Evolutionary conservation across 2,113 vertebrate genomes (phyloP).

Genomic region (Aspidoscelis tigris): DNA sequence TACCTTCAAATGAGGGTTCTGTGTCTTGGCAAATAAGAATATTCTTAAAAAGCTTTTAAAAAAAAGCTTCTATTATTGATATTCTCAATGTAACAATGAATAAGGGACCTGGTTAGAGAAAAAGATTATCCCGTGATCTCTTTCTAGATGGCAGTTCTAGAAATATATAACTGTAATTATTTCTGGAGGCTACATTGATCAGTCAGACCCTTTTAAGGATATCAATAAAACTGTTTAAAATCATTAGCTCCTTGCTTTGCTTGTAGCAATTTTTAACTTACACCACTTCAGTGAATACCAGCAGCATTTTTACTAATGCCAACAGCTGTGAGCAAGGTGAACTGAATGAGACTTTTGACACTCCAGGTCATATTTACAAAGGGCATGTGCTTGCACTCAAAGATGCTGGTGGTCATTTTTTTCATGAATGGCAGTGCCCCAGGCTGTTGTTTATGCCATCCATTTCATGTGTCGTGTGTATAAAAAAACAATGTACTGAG

Average conservation of each 20-base stretch:
- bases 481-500: not conserved
- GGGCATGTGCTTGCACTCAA: not conserved
- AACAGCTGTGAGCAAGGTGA: not conserved
- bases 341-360: not conserved
- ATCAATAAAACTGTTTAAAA: not conserved
- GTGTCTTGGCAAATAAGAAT: not conserved
- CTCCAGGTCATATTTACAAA: not conserved
- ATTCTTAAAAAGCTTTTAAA: not conserved
- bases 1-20: slow-evolving; percentile 32
- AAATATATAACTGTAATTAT: slow-evolving; percentile 1
- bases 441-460: not conserved
- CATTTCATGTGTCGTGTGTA: not conserved
- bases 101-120: slow-evolving; percentile 8
- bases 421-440: not conserved
- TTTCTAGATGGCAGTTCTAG: not conserved
- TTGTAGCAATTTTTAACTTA: not conserved
- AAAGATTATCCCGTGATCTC: not conserved
- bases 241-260: not conserved
- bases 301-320: not conserved
- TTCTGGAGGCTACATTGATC: not conserved
- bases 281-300: not conserved
- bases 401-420: not conserved
- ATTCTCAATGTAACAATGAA: not conserved
- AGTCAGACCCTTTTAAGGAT: not conserved
- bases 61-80: not conserved